Percentiles rank a stretch among this genome's conserved stretches.
Evolutionary conservation across 2,113 vertebrate species (phyloP).

Genomic region (Phaethon lepturus): DNA sequence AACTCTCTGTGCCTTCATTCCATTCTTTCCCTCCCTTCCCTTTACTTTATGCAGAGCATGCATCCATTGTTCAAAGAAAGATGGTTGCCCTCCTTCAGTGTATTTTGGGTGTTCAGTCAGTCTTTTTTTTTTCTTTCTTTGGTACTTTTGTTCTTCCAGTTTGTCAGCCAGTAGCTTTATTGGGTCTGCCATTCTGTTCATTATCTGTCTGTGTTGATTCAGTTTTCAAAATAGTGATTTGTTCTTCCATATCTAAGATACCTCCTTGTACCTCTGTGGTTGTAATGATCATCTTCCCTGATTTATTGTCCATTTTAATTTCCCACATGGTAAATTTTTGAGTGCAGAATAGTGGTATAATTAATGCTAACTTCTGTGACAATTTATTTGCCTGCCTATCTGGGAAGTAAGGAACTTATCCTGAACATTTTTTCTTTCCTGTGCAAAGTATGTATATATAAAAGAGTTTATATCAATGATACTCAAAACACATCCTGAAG

Average conservation of each 20-base stretch:
- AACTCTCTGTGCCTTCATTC: background rate
- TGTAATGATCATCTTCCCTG: background rate
- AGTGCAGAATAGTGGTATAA: background rate
- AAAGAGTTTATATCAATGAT: background rate
- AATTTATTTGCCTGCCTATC: background rate
- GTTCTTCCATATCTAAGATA: background rate
- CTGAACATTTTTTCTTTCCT: background rate
- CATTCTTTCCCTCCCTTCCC: background rate
- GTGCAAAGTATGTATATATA: background rate
- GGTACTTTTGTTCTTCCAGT: background rate
- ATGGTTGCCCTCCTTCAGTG: background rate
- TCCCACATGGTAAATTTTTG: background rate
- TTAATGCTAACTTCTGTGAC: background rate
- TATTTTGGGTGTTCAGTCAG: background rate
- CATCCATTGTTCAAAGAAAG: background rate
- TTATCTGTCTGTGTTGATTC: background rate
- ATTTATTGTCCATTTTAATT: background rate
- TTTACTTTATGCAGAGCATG: background rate
- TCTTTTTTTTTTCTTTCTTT: background rate
- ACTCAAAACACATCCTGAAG: slow-evolving; percentile 4
- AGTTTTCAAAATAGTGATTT: background rate
- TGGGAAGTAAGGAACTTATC: background rate
- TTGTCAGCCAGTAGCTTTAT: background rate
- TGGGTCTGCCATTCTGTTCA: background rate
- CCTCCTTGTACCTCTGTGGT: background rate